Base-by-base conservation (phyloP, 2,113 vertebrate genomes). In the Ochotona princeps region DNA sequence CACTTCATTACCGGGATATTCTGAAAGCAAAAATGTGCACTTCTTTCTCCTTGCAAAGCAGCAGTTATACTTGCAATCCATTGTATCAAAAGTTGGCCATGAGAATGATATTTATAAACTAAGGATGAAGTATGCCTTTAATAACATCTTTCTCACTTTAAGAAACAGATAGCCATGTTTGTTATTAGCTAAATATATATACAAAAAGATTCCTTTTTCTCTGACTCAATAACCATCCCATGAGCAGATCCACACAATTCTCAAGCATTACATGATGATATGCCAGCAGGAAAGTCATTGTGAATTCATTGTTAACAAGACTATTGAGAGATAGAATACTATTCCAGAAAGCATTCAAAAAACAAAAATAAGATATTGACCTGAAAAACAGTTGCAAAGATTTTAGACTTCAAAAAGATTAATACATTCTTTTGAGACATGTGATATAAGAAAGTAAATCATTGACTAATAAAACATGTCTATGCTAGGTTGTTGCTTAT, bases 271-370 rank as follows among this genome's bases (percentile, higher is more conserved):
- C 23, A 20, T 75, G 2, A 18, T 23, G 15, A 73, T 20, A 61
- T 14, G 1, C 28, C 2, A n/a, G 2, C 5, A 72, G 5, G 23
- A 2, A 1, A 30, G 5, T 57, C 2, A 0, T 21, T 79, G 14
- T 85, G 21, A 93, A 65, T 67, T 66, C 4, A 63, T n/a, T 81
- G 9, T 3, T 78, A 14, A 7, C 17, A 65, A 35, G 61, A 61
- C 7, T 21, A 28, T 28, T 32, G 57, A 44, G n/a, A 81, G 6
- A 75, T 17, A 17, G n/a, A 28, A 17, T 81, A 51, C 15, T 75
- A 49, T 72, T 81, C 69, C 23, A 47, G 38, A 87, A 90, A 66
- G 0, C 20, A 26, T 44, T 76, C 76, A n/a, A 7, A 84, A 18
- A 79, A 65, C 61, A 69, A 47, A 44, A 66, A 32, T 84, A 57